These are phyloP conservation scores for Drosophila neocordata DNA, from an alignment of 1,140 invertebrate species.

Conservation along the genomic window DNA sequence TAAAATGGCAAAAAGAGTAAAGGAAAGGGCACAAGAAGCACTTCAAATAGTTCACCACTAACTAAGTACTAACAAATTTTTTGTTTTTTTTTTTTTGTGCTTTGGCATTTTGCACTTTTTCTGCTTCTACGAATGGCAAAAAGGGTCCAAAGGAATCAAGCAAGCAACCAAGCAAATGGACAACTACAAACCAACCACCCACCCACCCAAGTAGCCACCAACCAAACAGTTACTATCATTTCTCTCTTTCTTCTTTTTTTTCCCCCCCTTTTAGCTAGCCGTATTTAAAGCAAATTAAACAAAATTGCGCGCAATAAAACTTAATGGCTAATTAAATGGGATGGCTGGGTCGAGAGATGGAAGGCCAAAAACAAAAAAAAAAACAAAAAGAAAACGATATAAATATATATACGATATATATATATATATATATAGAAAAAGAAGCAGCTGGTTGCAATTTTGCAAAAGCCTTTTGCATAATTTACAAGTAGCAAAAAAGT, in stretches of 20 bases:
- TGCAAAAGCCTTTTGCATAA: conserved; percentile 73
- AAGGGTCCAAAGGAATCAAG: conserved; percentile 35
- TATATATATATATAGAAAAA: conserved; percentile 2
- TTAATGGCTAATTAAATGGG: conserved; percentile 80
- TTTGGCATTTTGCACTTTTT: conserved; percentile 21
- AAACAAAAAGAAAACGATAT: conserved; percentile 28
- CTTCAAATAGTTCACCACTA: conserved; percentile 51
- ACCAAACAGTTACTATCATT: conserved; percentile 25
- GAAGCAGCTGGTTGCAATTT: conserved; percentile 71
- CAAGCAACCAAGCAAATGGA: conserved; percentile 63
- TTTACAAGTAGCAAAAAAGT: conserved; percentile 71
- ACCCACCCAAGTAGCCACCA: conserved; percentile 47
- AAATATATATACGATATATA: no score
- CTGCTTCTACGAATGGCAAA: conserved; percentile 18
- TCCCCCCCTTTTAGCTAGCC: conserved; percentile 50
- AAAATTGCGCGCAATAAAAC: conserved; percentile 80
- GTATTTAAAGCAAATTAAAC: conserved; percentile 81
- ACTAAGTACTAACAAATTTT: conserved; percentile 45
- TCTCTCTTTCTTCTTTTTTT: conserved; percentile 30
- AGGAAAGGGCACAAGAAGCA: conserved; percentile 22
- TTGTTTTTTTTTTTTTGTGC: conserved; percentile 16
- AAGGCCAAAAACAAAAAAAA: conserved; percentile 24
- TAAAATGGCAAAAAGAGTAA: conserved; percentile 3
- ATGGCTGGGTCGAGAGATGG: conserved; percentile 52
- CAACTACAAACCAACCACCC: conserved; percentile 16